These are phyloP conservation scores for Psettodes erumei DNA, from an alignment of 2,113 vertebrate species.

Conservation along the genomic window DNA sequence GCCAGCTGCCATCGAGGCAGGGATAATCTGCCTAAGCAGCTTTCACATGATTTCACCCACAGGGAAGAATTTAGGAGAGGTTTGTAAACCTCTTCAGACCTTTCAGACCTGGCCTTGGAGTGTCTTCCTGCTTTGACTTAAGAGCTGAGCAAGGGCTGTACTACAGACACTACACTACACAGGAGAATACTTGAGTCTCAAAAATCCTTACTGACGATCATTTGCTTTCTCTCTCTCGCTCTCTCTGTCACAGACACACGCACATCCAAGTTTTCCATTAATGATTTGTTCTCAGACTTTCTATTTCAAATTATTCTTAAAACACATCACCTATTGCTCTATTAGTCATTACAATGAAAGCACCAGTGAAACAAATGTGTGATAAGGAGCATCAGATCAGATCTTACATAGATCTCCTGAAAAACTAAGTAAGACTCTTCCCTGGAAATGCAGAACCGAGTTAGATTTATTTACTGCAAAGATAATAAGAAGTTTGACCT, in stretches of 20 bases:
- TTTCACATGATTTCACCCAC: conserved; percentile 80
- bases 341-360: conserved; percentile 46
- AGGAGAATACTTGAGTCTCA: conserved; percentile 11
- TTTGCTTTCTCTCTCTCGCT: no score
- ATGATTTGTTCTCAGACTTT: conserved; percentile 6
- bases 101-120: conserved; percentile 69
- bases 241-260: no score
- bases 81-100: conserved; percentile 77
- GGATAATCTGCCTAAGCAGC: conserved; percentile 83
- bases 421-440: conserved; percentile 9
- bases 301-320: conserved; percentile 19
- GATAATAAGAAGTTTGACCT: conserved; percentile 50
- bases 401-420: conserved; percentile 20
- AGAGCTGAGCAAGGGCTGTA: conserved; percentile 37
- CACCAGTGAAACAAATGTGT: conserved; percentile 9
- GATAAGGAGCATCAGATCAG: conserved; percentile 37
- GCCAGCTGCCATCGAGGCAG: conserved; percentile 76
- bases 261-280: conserved; percentile 29
- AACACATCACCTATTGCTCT: not conserved
- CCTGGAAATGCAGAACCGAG: conserved; percentile 13
- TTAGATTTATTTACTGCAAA: conserved; percentile 39
- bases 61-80: conserved; percentile 73
- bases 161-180: conserved; percentile 58
- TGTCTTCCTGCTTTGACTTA: conserved; percentile 67
- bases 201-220: not conserved